Base-by-base conservation (phyloP, 2,797 vertebrate genomes). In the Anguilla obscura region DNA sequence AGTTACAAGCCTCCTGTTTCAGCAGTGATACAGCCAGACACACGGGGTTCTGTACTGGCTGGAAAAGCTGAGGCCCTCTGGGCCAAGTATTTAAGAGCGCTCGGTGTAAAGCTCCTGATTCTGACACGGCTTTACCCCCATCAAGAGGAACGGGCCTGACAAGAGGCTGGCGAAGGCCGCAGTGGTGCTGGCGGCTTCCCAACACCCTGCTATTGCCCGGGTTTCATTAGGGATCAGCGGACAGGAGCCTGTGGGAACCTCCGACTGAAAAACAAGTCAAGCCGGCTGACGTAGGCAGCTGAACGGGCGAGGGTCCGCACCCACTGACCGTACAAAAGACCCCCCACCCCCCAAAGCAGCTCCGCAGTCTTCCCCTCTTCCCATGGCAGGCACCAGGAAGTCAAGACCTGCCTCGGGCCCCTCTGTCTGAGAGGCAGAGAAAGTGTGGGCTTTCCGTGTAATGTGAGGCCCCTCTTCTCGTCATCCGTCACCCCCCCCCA, bases 161-260 rank as follows among this genome's bases (percentile, higher is more conserved):
- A 82, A 30, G 83, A 80, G 86, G 82, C 63, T 48, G 63, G 87
- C 24, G 85, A 74, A 88, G 85, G 40, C 60, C 87, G 83, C 87
- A 86, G 87, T 52, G 74, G 48, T 6, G 9, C 14, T 86, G 74
- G 69, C 85, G 60, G n/a, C n/a, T 54, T 21, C n/a, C 50, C 85
- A 63, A 30, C 24, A 30, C 45, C 48, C 74, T 36, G 27, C 27
- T 48, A 54, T 86, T 52, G 54, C 71, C 48, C 36, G 24, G 36
- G 40, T 52, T 88, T 86, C 76, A 82, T n/a, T 83, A 27, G n/a
- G 50, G 85, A 83, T 86, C 88, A 86, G 76, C 27, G 24, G 60
- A 76, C 76, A 33, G 27, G 58, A 69, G 40, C 45, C n/a, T 4
- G 27, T 79, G 27, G 16, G 30, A 80, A 16, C 40, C 45, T 86